Conservation (phyloP, 2,113 vertebrate species). For the Entelurus aequoreus region DNA sequence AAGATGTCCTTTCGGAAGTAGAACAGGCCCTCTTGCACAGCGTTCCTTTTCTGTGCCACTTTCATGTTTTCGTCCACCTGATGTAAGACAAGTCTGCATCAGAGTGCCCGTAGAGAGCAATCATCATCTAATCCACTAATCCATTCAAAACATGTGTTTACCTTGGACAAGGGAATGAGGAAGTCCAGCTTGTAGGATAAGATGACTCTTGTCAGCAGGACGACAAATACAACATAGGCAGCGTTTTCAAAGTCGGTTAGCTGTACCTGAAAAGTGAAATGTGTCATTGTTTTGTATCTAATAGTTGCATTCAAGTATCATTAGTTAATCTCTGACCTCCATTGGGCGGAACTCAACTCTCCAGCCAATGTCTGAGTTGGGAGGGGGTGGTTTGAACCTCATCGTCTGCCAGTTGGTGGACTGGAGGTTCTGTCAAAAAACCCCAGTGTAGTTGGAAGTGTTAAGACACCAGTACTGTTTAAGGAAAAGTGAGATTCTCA, state of each 20-base stretch:
- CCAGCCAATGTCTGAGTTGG: constrained; percentile 98
- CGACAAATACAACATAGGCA: constrained; percentile 94
- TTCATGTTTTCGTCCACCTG: constrained; percentile 99
- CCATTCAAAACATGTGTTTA: constrained; percentile 34
- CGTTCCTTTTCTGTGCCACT: constrained; percentile 89
- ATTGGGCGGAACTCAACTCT: constrained; percentile 97
- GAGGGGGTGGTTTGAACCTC: constrained; percentile 98
- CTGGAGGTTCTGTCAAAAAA: constrained; percentile 86
- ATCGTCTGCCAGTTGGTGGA: constrained; percentile 99
- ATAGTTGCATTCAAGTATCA: background rate
- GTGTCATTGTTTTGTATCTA: too few relatives aligned
- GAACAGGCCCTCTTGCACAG: constrained; percentile 87
- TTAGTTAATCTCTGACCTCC: constrained; percentile 77
- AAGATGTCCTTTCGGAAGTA: constrained; percentile 96
- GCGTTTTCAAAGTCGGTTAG: constrained; percentile 98
- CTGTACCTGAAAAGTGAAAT: constrained; percentile 78
- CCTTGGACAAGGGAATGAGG: constrained; percentile 96
- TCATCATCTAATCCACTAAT: background rate
- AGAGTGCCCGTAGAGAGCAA: background rate
- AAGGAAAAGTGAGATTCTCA: constrained; percentile 8
- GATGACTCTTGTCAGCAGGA: constrained; percentile 94
- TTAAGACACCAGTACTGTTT: too few relatives aligned
- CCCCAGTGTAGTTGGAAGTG: background rate
- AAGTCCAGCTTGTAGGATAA: constrained; percentile 97
- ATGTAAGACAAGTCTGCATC: background rate